Evolutionary conservation across 2,888 invertebrate species (phyloP), one percentile per base, ranked within the genome.

Genomic region (Cataglyphis rosenhaueri): DNA sequence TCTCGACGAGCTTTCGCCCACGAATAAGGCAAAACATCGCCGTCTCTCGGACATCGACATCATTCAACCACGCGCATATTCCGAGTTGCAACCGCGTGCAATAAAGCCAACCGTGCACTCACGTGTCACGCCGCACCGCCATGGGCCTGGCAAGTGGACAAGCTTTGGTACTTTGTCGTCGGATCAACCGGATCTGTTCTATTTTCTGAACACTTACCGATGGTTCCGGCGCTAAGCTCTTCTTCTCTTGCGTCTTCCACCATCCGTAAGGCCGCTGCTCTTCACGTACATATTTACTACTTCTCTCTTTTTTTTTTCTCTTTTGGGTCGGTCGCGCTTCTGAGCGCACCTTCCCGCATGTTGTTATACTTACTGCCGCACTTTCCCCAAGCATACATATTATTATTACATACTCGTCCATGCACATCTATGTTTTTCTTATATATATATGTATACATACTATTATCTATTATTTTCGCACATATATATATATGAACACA

Each of bases 321-420:
- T 61, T 61, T 59, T 79, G 83, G 87, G 78, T 86, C 84, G 79
- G 41, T 61, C 48, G 70, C 79, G 29, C 3, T 44, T 21, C 38
- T 35, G 71, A 18, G 76, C 71, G 75, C 41, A 64, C 65, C 41
- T 87, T 87, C 92, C 91, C 93, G 91, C 93, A 92, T 86, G 93
- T 94, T 94, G 93, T 94, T 94, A 93, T 93, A 94, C 93, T 93
- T 92, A 94, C 93, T 92, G 93, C 93, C 92, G 93, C 94, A 94
- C 94, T 52, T 52, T 52, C 52, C 91, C 29, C 93, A 92, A 93
- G 92, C 93, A 93, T 92, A 93, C 92, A 92, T 91, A 92, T 92
- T 93, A 93, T 93, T 94, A 93, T 93, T 92, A 93, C 94, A 93
- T 91, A 88, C 92, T 92, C 92, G 91, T 92, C 91, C 90, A 90